phyloP scores from a whole-genome alignment of 2,113 vertebrate genomes.

The Otocyon megalotis region DNA sequence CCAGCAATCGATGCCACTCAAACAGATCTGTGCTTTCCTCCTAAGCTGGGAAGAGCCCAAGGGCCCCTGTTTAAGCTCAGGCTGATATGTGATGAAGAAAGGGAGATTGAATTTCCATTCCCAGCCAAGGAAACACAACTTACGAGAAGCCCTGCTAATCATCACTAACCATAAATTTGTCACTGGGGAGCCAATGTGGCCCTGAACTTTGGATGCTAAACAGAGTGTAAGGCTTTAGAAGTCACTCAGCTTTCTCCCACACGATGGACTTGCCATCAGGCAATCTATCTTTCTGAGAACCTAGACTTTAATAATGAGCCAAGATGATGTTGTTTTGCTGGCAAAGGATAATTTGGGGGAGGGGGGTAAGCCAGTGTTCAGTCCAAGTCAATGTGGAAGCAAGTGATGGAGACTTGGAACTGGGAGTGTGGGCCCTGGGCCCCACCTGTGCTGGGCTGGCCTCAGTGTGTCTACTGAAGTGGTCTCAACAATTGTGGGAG shows the following conservation, averaged over 20 bases:
- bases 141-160: background rate
- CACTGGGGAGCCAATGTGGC: background rate
- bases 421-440: background rate
- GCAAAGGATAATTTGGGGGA: background rate
- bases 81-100: background rate
- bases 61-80: background rate
- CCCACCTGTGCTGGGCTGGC: background rate
- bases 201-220: background rate
- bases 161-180: background rate
- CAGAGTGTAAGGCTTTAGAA: background rate
- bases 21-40: background rate
- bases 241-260: background rate
- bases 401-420: background rate
- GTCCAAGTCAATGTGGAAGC: background rate
- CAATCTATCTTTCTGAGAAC: background rate
- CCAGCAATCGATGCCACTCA: background rate
- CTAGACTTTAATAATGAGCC: background rate
- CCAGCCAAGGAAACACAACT: background rate
- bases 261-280: background rate
- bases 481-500: too few relatives aligned
- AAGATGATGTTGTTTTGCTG: background rate
- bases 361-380: too few relatives aligned
- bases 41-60: background rate
- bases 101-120: slow-evolving; percentile 18
- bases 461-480: background rate